These are phyloP conservation scores for Dermatemys mawii DNA, from an alignment of 2,113 vertebrate species.

Conservation along the genomic window DNA sequence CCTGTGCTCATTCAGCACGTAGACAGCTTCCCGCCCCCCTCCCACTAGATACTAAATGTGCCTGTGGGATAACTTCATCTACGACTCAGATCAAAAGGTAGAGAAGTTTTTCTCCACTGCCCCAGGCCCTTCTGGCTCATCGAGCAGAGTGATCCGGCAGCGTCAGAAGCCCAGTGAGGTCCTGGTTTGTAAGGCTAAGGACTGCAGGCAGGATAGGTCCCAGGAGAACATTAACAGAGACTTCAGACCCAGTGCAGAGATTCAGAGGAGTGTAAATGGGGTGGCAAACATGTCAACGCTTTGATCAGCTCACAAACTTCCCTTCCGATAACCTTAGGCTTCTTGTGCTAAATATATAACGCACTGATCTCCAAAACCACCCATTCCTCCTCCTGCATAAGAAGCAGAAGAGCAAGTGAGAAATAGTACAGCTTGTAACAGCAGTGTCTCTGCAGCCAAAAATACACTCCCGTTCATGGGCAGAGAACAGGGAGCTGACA, in stretches of 20 bases:
- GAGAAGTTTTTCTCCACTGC: neutral
- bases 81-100: neutral
- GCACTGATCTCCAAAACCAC: conserved; percentile 54
- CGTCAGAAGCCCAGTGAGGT: neutral
- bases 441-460: conserved; percentile 60
- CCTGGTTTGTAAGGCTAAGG: neutral
- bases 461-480: conserved; percentile 29
- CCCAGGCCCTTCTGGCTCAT: neutral
- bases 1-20: neutral
- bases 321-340: conserved; percentile 52
- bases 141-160: neutral
- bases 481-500: neutral
- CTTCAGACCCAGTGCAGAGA: conserved; percentile 10
- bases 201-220: neutral
- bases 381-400: conserved; percentile 24
- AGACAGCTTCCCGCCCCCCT: neutral
- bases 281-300: neutral
- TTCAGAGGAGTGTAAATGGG: neutral
- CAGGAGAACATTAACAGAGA: neutral
- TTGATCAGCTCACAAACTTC: conserved; percentile 34
- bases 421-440: conserved; percentile 35
- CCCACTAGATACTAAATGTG: neutral
- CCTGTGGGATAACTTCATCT: neutral
- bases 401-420: neutral
- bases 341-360: conserved; percentile 62